Base-by-base conservation (phyloP, 92 coral and sea anemone species). In the Anthopleura xanthogrammica region DNA sequence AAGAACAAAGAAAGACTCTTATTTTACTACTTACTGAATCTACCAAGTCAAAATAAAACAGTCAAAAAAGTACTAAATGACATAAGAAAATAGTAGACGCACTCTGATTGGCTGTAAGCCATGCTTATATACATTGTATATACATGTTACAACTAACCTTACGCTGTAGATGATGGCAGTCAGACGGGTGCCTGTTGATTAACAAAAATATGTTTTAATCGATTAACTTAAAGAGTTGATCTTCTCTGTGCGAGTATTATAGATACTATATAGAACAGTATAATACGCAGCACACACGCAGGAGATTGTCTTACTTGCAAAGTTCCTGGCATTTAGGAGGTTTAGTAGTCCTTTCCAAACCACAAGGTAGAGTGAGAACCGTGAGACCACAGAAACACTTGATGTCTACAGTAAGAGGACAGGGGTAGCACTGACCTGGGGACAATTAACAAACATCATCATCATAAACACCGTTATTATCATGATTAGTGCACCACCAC, bases 371-470 rank as follows among this genome's bases (percentile, higher is more conserved):
- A 9, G 97, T 90, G 13, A 96, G 78, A 42, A 79, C 92, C 52
- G 99, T 96, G 7, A 90, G 74, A 40, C 95, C 98, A 90, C 99
- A 96, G 81, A 92, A 94, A 81, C 99, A 96, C 77, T 79, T 87
- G 81, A 96, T 91, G 76, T 90, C 89, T 56, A 94, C 95, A 24
- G 92, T 87, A 14, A 90, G 93, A 5, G 99, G 99, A 72, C 99
- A 96, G 23, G 99, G 99, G 78, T 96, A 96, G 78, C 99, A 96
- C n/a, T 82, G 94, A 41, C 98, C 98, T 92, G 72, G 6, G 48
- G 46, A 55, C 42, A 19, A 56, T 58, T 43, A 24, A 75, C 41
- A 48, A 50, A 16, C 40, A 78, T 20, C 50, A 46, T 46, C 77
- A 80, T 29, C 50, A 60, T 14, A 12, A 46, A 5, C 50, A 46